Evolutionary conservation across 2,797 vertebrate genomes (phyloP).

Genomic region (Momotus momota): DNA sequence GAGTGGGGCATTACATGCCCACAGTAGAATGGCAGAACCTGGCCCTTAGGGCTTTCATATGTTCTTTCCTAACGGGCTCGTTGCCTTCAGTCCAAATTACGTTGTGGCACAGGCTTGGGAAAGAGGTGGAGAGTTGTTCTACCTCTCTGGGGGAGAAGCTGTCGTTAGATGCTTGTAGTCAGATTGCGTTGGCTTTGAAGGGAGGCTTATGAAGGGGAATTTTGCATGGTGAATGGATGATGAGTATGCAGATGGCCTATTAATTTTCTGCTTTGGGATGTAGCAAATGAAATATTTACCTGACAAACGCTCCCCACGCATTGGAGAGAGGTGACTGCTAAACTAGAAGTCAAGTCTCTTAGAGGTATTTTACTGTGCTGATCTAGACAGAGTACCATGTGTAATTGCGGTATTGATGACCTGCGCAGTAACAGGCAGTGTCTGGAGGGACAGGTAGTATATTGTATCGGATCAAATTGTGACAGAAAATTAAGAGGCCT

Average conservation of each 20-base stretch:
- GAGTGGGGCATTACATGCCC: not conserved
- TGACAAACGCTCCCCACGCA: not conserved
- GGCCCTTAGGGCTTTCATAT: not conserved
- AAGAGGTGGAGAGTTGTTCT: not conserved
- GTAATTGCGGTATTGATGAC: not conserved
- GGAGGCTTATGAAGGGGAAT: not conserved
- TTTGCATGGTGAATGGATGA: not conserved
- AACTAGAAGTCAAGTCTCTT: not conserved
- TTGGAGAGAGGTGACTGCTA: not conserved
- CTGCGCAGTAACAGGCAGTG: fast-evolving
- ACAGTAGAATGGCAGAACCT: not conserved
- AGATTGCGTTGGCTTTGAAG: not conserved
- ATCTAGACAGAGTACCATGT: not conserved
- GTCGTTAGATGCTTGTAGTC: not conserved
- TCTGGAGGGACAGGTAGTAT: not conserved
- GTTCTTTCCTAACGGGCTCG: not conserved
- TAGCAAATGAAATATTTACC: not conserved
- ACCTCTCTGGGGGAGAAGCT: not conserved
- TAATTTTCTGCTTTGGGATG: not conserved
- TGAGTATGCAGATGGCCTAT: not conserved
- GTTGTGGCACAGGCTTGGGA: not conserved
- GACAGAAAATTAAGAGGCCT: not conserved
- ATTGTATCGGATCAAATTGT: not conserved
- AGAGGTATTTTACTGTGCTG: not conserved
- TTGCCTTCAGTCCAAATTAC: not conserved